Conservation (phyloP, 2,888 invertebrate species). For the Lochmaea crataegi region DNA sequence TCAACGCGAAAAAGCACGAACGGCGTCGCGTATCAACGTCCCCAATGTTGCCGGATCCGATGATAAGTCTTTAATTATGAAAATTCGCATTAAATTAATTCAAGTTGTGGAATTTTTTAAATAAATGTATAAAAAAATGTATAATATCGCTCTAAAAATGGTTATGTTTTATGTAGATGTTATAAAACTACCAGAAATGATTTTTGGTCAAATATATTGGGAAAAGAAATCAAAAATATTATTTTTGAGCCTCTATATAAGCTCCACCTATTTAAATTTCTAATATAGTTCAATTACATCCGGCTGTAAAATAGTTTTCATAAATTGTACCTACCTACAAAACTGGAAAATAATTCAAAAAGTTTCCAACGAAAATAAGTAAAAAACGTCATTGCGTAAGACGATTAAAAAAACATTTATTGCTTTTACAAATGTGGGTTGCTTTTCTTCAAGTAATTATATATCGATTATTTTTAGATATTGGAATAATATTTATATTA, state of each 20-base stretch:
- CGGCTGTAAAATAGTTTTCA: not conserved
- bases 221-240: too few relatives aligned
- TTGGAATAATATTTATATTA: slow-evolving; percentile 44
- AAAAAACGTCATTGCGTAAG: slow-evolving; percentile 35
- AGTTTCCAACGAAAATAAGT: slow-evolving; percentile 22
- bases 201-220: too few relatives aligned
- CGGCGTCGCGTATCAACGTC: slow-evolving; percentile 2
- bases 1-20: not conserved
- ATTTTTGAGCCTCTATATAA: too few relatives aligned
- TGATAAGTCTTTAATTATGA: not conserved
- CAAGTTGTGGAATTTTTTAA: too few relatives aligned
- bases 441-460: slow-evolving; percentile 43
- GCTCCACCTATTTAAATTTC: too few relatives aligned
- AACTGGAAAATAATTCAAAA: slow-evolving; percentile 1
- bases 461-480: slow-evolving; percentile 40
- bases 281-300: not conserved
- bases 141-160: too few relatives aligned
- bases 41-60: not conserved
- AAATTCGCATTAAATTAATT: too few relatives aligned
- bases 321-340: not conserved
- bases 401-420: slow-evolving; percentile 41
- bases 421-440: slow-evolving; percentile 51
- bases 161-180: too few relatives aligned
- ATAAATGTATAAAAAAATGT: too few relatives aligned
- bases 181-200: too few relatives aligned